phyloP scores from a whole-genome alignment of 2,113 vertebrate species.

The Forbesichthys papilliferus region DNA sequence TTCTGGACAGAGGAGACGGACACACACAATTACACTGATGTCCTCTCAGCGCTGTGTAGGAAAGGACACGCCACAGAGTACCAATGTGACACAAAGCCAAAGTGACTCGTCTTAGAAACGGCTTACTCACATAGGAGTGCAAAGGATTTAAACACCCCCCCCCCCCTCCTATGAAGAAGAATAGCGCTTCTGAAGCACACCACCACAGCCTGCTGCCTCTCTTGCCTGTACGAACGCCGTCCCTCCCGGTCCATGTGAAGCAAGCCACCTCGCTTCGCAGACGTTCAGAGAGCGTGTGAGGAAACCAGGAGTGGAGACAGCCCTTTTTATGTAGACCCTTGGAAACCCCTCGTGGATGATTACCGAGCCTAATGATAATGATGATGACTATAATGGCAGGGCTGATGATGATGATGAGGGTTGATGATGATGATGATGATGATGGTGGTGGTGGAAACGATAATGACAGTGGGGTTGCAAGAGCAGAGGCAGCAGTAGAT shows the following conservation, averaged over 20 bases:
- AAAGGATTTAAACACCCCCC: too few relatives aligned
- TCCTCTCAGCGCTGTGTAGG: neutral
- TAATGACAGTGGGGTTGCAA: conserved; percentile 64
- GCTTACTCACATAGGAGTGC: too few relatives aligned
- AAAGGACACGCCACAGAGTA: too few relatives aligned
- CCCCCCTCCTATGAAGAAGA: too few relatives aligned
- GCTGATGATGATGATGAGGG: conserved; percentile 69
- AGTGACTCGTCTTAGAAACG: too few relatives aligned
- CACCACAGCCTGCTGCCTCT: too few relatives aligned
- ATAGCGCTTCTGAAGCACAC: too few relatives aligned
- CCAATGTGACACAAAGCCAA: too few relatives aligned
- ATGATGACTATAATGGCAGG: conserved; percentile 80
- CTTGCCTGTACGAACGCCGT: too few relatives aligned
- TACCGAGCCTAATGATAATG: conserved; percentile 81
- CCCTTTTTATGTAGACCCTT: conserved; percentile 72
- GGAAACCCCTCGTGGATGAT: conserved; percentile 77
- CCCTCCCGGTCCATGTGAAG: neutral
- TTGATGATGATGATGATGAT: conserved; percentile 64
- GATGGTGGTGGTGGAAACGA: conserved; percentile 52
- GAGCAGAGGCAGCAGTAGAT: conserved; percentile 64
- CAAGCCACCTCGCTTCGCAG: conserved; percentile 20
- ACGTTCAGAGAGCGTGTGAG: conserved; percentile 47
- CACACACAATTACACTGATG: neutral
- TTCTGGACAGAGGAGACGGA: conserved; percentile 71
- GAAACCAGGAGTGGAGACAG: conserved; percentile 43